Conservation (phyloP, 2,888 invertebrate species). For the Notocelia uddmanniana region DNA sequence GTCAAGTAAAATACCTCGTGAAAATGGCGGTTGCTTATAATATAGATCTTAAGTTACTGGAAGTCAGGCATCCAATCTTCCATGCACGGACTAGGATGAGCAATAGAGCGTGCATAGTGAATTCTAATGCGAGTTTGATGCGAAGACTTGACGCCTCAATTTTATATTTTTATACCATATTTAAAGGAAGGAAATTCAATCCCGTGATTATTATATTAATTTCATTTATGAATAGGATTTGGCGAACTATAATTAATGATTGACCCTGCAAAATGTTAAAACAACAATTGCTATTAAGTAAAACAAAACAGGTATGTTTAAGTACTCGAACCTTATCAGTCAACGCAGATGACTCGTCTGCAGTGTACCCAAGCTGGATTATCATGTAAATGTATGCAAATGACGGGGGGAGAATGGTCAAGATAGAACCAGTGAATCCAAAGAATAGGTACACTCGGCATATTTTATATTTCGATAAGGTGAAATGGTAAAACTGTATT, state of each 20-base stretch:
- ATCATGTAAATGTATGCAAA: conserved; percentile 81
- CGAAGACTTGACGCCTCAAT: conserved; percentile 37
- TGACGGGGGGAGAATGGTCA: conserved; percentile 47
- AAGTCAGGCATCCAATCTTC: conserved; percentile 36
- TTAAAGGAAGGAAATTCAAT: neutral
- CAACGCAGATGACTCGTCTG: conserved; percentile 52
- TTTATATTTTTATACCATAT: conserved; percentile 18
- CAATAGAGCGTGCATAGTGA: conserved; percentile 39
- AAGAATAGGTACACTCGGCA: conserved; percentile 14
- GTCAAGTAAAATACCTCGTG: conserved; percentile 10
- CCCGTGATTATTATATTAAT: neutral
- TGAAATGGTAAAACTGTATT: neutral
- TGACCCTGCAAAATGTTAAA: neutral
- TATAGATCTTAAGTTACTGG: conserved; percentile 27
- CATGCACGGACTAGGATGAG: conserved; percentile 34
- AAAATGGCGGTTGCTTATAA: neutral
- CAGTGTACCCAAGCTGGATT: conserved; percentile 67
- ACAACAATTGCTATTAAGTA: conserved; percentile 7
- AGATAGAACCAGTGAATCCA: conserved; percentile 24
- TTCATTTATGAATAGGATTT: neutral
- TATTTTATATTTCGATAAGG: neutral
- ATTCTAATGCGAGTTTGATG: conserved; percentile 37
- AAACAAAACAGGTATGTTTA: conserved; percentile 9
- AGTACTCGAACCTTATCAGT: conserved; percentile 24
- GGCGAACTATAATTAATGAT: neutral